Conservation (phyloP, 2,797 vertebrate genomes). For the Sciurus vulgaris region DNA sequence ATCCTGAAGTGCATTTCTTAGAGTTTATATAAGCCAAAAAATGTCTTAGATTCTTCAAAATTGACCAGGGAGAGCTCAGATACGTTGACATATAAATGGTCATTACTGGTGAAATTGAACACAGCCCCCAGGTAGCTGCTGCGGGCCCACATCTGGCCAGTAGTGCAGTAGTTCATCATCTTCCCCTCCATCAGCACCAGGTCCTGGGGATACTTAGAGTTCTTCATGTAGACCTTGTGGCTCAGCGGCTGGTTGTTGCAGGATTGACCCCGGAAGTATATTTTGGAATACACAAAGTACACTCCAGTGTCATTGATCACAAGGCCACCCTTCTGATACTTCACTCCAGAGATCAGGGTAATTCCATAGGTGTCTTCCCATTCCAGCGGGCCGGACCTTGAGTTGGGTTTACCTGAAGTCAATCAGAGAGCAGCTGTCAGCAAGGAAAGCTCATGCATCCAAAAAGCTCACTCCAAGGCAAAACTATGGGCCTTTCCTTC, state of each 20-base stretch:
- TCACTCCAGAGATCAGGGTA: conserved; percentile 90
- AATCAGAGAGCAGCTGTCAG: background rate
- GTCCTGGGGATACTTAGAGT: conserved; percentile 21
- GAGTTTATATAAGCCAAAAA: conserved; percentile 96
- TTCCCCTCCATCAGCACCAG: conserved; percentile 91
- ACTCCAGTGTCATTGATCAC: conserved; percentile 92
- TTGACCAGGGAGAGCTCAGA: conserved; percentile 90
- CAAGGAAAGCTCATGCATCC: background rate
- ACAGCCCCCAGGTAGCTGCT: conserved; percentile 93
- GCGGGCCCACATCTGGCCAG: conserved; percentile 87
- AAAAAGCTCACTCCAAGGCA: background rate
- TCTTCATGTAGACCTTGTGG: conserved; percentile 90
- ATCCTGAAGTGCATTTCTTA: conserved; percentile 76
- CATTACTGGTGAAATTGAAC: conserved; percentile 89
- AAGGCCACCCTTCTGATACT: conserved; percentile 90
- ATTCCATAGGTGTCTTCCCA: conserved; percentile 90
- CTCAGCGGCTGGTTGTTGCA: conserved; percentile 86
- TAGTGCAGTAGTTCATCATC: conserved; percentile 89
- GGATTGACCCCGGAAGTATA: conserved; percentile 89
- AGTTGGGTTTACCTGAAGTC: conserved; percentile 85
- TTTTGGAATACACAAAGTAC: conserved; percentile 95
- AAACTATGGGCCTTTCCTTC: background rate
- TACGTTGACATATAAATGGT: conserved; percentile 92
- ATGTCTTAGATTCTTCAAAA: conserved; percentile 91
- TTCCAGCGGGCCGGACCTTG: conserved; percentile 87